Percentiles rank a stretch among this genome's conserved stretches.
Conservation (phyloP, 2,113 vertebrate species). For the Verasper variegatus region DNA sequence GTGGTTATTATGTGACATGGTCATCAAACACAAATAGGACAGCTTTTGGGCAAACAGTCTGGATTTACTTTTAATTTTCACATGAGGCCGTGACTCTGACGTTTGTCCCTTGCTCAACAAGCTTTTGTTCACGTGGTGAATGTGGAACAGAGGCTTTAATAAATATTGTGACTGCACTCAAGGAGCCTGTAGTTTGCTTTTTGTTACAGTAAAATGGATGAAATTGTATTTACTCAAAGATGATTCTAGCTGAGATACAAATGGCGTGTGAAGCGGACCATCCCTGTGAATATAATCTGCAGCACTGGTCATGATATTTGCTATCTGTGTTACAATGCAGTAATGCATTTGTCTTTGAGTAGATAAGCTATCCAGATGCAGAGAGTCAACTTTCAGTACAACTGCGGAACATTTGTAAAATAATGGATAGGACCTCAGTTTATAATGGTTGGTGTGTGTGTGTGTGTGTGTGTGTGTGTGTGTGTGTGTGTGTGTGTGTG, state of each 20-base stretch:
- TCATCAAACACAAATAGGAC: background rate
- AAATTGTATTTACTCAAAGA: background rate
- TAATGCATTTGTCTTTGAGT: background rate
- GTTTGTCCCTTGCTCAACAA: background rate
- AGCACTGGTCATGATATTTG: background rate
- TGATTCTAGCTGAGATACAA: slow-evolving; percentile 6
- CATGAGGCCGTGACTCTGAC: background rate
- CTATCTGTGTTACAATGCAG: background rate
- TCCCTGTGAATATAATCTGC: background rate
- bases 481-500: too few relatives aligned
- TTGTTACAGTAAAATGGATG: background rate
- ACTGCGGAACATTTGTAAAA: too few relatives aligned
- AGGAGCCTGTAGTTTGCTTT: background rate
- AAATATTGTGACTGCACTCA: background rate
- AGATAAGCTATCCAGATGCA: background rate
- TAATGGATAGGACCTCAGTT: too few relatives aligned
- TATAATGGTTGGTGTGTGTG: background rate
- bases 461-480: too few relatives aligned
- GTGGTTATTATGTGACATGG: background rate
- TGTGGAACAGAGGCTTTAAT: background rate
- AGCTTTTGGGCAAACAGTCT: background rate
- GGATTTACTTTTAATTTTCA: background rate
- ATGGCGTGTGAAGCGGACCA: background rate
- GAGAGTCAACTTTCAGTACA: background rate
- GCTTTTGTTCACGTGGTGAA: too few relatives aligned